Evolutionary conservation across 1,140 invertebrate species (phyloP).

Genomic region (silkworm (Bombyx mori)): ASM3026992v2 NC_085112.1:2172501-2173000

Average conservation of each 20-base stretch:
- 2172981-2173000: conserved; percentile 28
- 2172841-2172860: conserved; percentile 9
- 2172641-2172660: conserved; percentile 17
- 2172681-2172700: conserved; percentile 64
- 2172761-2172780: conserved; percentile 42
- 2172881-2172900: conserved; percentile 1
- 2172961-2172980: conserved; percentile 20
- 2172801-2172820: conserved; percentile 20
- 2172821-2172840: conserved; percentile 9
- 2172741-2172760: conserved; percentile 68
- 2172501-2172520: conserved; percentile 54
- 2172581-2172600: conserved; percentile 26
- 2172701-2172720: conserved; percentile 58
- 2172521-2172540: conserved; percentile 64
- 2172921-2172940: conserved; percentile 58
- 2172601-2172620: conserved; percentile 46
- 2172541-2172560: conserved; percentile 35
- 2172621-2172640: conserved; percentile 44
- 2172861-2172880: neutral
- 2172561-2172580: conserved; percentile 25
- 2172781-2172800: conserved; percentile 29
- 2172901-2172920: conserved; percentile 39
- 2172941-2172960: conserved; percentile 37
- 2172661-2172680: conserved; percentile 46
- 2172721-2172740: conserved; percentile 67